A percentile compares a stretch with the other conserved stretches of the same genome.
Conservation (phyloP, 1,140 invertebrate genomes). For the Proctacanthus coquilletti region DNA sequence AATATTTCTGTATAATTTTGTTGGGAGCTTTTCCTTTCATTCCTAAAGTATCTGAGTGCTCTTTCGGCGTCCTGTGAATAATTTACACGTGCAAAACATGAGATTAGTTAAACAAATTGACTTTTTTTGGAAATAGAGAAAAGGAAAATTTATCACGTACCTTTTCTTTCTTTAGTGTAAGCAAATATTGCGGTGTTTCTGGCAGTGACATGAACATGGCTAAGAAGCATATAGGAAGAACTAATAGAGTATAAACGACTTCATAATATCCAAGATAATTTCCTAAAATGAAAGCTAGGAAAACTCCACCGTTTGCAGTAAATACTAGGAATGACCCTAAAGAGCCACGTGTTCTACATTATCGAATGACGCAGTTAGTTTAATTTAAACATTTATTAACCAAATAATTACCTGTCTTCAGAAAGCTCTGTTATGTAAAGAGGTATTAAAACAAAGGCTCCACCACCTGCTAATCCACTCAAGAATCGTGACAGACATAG, state of each 20-base stretch:
- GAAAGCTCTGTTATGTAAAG: constrained; percentile 26
- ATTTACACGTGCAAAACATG: too few relatives aligned
- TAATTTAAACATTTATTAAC: background rate
- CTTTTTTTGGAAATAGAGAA: background rate
- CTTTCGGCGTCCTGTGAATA: constrained; percentile 16
- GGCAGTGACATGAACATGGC: constrained; percentile 33
- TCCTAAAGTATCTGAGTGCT: constrained; percentile 20
- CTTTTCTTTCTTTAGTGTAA: constrained; percentile 33
- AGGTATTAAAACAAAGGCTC: constrained; percentile 21
- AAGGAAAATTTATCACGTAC: constrained; percentile 16
- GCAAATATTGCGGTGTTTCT: constrained; percentile 35
- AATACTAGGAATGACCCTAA: constrained; percentile 36
- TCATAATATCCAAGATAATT: constrained; percentile 30
- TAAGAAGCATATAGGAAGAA: constrained; percentile 30
- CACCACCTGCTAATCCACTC: constrained; percentile 21
- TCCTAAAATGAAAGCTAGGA: constrained; percentile 34
- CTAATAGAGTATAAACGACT: constrained; percentile 32
- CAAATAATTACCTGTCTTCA: constrained; percentile 12
- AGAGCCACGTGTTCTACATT: constrained; percentile 27
- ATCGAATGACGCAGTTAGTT: background rate
- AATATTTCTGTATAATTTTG: constrained; percentile 15
- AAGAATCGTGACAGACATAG: constrained; percentile 21
- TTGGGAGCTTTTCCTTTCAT: constrained; percentile 13
- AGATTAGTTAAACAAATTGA: background rate
- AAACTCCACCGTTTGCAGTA: constrained; percentile 33